Evolutionary conservation across 2,888 invertebrate genomes (phyloP).

Genomic region (Tipula vernalis): DNA sequence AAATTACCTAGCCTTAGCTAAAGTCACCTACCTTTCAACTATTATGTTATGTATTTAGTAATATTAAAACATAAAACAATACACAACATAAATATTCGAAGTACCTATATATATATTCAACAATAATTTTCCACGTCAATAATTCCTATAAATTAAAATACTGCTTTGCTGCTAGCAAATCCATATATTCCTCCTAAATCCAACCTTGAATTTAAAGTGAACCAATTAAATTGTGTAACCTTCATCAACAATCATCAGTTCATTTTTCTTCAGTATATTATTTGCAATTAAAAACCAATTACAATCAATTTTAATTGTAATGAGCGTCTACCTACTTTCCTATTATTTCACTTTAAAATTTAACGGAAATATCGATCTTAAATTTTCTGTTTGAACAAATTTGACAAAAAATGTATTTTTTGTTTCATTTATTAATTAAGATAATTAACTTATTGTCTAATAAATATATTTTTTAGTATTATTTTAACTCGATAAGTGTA

Average conservation of each 20-base stretch:
- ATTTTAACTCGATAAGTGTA: neutral
- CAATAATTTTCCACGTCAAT: neutral
- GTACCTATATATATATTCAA: neutral
- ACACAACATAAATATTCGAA: too few relatives aligned
- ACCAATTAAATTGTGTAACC: neutral
- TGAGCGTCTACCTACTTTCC: neutral
- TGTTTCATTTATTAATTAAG: neutral
- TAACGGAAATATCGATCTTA: constrained; percentile 4
- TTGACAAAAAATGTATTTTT: neutral
- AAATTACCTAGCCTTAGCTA: too few relatives aligned
- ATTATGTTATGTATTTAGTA: too few relatives aligned
- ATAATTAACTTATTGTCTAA: neutral
- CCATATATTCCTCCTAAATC: neutral
- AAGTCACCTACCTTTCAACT: too few relatives aligned
- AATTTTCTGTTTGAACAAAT: neutral
- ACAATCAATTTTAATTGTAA: neutral
- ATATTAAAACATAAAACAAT: too few relatives aligned
- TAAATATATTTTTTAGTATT: neutral
- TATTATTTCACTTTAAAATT: neutral
- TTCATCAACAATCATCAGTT: neutral
- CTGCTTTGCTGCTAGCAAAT: neutral
- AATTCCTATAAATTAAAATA: neutral
- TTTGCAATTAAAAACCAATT: neutral
- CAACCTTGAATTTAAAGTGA: neutral
- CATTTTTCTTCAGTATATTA: neutral